These are phyloP conservation scores for Anser cygnoides DNA, from an alignment of 2,113 vertebrate species.

Conservation along the genomic window DNA sequence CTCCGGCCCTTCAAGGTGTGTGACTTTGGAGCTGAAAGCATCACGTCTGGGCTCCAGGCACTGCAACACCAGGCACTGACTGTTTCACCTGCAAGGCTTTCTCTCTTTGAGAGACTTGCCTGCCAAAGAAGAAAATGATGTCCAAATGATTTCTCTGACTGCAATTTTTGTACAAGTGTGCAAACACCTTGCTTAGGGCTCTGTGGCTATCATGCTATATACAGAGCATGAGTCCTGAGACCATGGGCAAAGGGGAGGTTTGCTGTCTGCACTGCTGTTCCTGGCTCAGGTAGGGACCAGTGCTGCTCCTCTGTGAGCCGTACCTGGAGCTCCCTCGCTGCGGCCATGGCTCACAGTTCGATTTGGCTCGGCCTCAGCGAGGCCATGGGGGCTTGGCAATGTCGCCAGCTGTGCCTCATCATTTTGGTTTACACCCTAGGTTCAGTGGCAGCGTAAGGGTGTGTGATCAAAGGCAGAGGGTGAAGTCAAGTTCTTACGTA, in stretches of 20 bases:
- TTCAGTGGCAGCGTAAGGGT: not conserved
- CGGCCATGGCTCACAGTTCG: not conserved
- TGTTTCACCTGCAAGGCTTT: not conserved
- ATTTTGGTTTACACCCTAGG: not conserved
- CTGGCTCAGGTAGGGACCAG: not conserved
- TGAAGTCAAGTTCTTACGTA: not conserved
- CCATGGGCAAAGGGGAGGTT: not conserved
- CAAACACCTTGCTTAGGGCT: not conserved
- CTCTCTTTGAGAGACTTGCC: not conserved
- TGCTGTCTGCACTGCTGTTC: not conserved
- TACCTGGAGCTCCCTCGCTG: rapidly evolving
- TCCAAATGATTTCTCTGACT: not conserved
- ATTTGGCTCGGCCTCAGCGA: not conserved
- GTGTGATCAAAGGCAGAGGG: not conserved
- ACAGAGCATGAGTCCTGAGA: not conserved
- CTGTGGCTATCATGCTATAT: not conserved
- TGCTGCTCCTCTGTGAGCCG: not conserved
- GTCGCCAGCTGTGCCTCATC: not conserved
- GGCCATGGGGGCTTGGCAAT: not conserved
- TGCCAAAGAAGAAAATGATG: not conserved
- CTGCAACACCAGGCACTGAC: rapidly evolving
- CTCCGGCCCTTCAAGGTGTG: not conserved
- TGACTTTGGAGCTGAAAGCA: not conserved
- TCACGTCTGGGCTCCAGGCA: not conserved
- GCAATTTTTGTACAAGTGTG: not conserved